These are phyloP conservation scores for Girardinichthys multiradiatus DNA, from an alignment of 2,113 vertebrate genomes.

Conservation along the genomic window DNA sequence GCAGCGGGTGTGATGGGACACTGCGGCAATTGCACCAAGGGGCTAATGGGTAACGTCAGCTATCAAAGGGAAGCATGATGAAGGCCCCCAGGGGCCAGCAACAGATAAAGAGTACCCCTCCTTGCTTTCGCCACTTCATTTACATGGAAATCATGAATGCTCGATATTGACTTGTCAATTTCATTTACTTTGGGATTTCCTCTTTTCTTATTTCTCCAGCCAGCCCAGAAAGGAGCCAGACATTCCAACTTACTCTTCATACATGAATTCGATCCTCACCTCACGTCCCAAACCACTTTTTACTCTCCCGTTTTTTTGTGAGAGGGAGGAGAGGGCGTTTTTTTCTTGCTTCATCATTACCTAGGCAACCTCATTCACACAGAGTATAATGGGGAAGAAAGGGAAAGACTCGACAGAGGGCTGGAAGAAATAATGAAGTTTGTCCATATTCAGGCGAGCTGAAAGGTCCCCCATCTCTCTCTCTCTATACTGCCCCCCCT, in stretches of 20 bases:
- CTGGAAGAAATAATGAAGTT: constrained; percentile 85
- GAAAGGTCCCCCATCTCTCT: constrained; percentile 75
- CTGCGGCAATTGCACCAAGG: constrained; percentile 50
- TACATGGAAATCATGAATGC: constrained; percentile 80
- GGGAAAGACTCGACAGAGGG: constrained; percentile 81
- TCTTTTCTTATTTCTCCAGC: constrained; percentile 57
- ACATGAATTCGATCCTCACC: constrained; percentile 66
- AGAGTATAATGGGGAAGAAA: constrained; percentile 83
- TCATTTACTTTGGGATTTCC: constrained; percentile 81
- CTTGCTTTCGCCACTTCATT: constrained; percentile 62
- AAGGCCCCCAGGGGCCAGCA: constrained; percentile 55
- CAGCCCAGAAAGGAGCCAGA: constrained; percentile 49
- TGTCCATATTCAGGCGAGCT: constrained; percentile 85
- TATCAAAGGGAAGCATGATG: constrained; percentile 78
- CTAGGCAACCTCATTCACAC: constrained; percentile 85
- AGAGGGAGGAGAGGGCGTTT: constrained; percentile 76
- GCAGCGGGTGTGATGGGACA: constrained; percentile 67
- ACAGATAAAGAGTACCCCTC: constrained; percentile 58
- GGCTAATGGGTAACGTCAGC: constrained; percentile 73
- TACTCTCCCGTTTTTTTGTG: constrained; percentile 45
- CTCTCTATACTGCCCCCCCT: constrained; percentile 72
- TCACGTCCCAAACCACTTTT: constrained; percentile 59
- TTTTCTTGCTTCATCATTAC: constrained; percentile 81
- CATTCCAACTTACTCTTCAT: constrained; percentile 66
- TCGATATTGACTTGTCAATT: constrained; percentile 79